Evolutionary conservation across 2,797 vertebrate species (phyloP), one percentile per base, ranked within the genome.

Genomic region (Esox lucius): DNA sequence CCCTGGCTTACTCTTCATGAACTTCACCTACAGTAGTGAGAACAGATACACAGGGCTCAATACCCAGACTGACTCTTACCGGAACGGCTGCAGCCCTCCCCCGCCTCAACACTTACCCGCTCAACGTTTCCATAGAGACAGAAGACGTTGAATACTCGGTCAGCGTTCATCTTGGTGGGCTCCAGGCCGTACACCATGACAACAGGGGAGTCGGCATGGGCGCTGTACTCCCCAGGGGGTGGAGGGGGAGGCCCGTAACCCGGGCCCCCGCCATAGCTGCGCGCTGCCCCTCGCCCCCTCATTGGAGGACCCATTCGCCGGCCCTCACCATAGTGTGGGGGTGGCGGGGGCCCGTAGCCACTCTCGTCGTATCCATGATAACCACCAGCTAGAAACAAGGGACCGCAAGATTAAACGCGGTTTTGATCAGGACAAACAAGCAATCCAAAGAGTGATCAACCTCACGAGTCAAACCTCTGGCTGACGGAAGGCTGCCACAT

Each of bases 1-100:
- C 0, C 97, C 97, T 0, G 97, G 97, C 74, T 98, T 98, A 77
- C 97, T 98, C 90, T 98, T 98, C 97, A 98, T 98, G 83, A 98
- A 98, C 84, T 98, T 98, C 70, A 98, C 96, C 96, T 98, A 28
- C 1, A 2, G 22, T 8, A 0, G 24, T 5, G 22, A 24, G 56
- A 61, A 3, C 9, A 16, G 42, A 42, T 17, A 3, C 19, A 53
- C 15, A 1, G 49, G 7, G 1, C 16, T 69, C 11, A 4, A 48
- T 13, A 22, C 13, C 13, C 13, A 22, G n/a, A 65, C 9, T n/a
- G 24, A 28, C 7, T 33, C 67, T 15, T 22, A 48, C 13, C 7
- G n/a, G 19, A 68, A 22, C 16, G 3, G 9, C 48, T 28, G 19
- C 22, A 31, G 7, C 49, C 2, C 17, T 2, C 26, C 19, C 13